These are phyloP conservation scores for Microtus oregoni DNA, from an alignment of 2,113 vertebrate genomes.

Conservation along the genomic window DNA sequence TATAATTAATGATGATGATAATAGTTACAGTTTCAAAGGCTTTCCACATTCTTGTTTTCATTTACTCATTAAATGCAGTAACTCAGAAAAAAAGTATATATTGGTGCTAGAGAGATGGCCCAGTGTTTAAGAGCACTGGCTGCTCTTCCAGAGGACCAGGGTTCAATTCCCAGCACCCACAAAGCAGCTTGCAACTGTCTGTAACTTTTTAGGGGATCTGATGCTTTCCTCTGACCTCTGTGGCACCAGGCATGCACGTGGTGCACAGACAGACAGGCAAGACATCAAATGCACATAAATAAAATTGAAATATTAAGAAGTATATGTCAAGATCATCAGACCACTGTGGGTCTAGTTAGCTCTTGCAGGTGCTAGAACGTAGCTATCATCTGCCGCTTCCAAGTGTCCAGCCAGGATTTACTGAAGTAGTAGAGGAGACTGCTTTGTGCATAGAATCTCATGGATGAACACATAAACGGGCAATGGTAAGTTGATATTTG, in stretches of 20 bases:
- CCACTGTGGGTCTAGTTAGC: neutral
- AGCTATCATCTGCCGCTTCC: neutral
- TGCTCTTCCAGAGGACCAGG: neutral
- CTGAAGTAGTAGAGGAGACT: neutral
- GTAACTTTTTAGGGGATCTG: neutral
- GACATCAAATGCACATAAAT: neutral
- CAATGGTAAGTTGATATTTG: neutral
- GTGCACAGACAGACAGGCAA: neutral
- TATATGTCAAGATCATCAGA: neutral
- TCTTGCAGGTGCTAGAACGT: neutral
- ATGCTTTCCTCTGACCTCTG: neutral
- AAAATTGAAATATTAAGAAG: neutral
- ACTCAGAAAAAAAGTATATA: neutral
- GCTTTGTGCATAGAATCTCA: neutral
- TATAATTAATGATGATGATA: neutral
- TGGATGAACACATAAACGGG: neutral
- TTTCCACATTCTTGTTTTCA: neutral
- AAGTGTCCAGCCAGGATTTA: neutral
- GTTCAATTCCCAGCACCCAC: neutral
- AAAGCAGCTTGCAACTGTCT: neutral
- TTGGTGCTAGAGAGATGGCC: neutral
- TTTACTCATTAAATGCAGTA: neutral
- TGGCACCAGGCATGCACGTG: neutral
- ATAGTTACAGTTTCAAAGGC: conserved; percentile 38
- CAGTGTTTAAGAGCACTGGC: neutral